These are phyloP conservation scores for Acinonyx jubatus DNA, from an alignment of 2,113 vertebrate genomes.

Conservation along the genomic window DNA sequence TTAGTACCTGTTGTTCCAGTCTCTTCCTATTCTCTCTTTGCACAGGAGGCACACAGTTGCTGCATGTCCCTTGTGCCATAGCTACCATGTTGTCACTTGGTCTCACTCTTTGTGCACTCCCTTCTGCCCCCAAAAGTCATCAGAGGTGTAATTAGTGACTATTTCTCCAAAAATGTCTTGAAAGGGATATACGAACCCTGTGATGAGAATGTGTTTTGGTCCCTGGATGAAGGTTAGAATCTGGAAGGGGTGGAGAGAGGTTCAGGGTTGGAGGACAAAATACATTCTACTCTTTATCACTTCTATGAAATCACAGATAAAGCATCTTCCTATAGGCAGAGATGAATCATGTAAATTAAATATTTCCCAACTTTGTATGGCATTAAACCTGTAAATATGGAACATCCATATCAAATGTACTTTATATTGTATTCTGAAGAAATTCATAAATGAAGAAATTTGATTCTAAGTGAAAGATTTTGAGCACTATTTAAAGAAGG, in stretches of 20 bases:
- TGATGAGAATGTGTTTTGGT: background rate
- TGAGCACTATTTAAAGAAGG: background rate
- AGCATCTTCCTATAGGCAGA: background rate
- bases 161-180: constrained; percentile 18
- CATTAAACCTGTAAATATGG: background rate
- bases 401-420: background rate
- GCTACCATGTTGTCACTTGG: background rate
- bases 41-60: background rate
- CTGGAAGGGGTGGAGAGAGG: background rate
- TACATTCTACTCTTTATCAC: background rate
- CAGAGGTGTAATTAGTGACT: background rate
- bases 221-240: background rate
- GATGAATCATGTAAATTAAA: background rate
- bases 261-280: background rate
- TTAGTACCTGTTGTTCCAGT: background rate
- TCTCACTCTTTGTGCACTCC: background rate
- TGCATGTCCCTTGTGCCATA: background rate
- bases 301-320: background rate
- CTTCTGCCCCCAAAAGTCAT: background rate
- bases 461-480: background rate
- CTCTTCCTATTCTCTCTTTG: background rate
- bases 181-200: background rate
- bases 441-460: background rate
- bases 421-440: constrained; percentile 11
- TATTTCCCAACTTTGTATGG: background rate